These are phyloP conservation scores for Pleuronectes platessa DNA, from an alignment of 2,113 vertebrate genomes.

Conservation along the genomic window DNA sequence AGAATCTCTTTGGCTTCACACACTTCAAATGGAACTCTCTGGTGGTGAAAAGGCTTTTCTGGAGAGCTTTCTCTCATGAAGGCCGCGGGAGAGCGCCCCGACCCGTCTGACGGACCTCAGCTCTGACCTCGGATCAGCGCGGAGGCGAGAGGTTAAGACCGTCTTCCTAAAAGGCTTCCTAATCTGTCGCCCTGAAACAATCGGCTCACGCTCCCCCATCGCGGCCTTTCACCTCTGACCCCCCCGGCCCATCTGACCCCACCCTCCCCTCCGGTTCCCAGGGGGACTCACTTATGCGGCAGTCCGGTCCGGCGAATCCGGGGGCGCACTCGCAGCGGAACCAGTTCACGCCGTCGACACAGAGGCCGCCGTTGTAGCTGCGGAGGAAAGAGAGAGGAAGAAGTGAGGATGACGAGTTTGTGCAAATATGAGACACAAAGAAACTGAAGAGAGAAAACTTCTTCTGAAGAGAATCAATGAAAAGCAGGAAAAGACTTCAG, in stretches of 20 bases:
- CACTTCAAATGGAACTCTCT: neutral
- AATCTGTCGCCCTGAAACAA: constrained; percentile 57
- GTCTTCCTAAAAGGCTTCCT: constrained; percentile 65
- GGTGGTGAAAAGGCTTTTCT: constrained; percentile 39
- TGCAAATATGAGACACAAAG: neutral
- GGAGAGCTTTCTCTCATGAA: neutral
- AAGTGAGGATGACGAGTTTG: neutral
- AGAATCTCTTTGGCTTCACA: neutral
- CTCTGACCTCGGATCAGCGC: constrained; percentile 55
- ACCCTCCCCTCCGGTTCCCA: constrained; percentile 42
- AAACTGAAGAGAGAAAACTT: neutral
- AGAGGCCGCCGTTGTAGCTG: constrained; percentile 95
- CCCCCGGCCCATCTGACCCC: constrained; percentile 27
- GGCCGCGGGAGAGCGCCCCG: constrained; percentile 60
- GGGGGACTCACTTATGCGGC: constrained; percentile 93
- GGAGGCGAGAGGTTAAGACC: constrained; percentile 55
- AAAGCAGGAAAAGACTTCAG: too few species aligned
- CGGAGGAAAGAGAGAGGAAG: constrained; percentile 13
- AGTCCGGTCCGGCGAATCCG: constrained; percentile 95
- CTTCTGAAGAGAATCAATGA: too few species aligned
- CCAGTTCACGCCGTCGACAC: constrained; percentile 96
- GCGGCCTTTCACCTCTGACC: constrained; percentile 58
- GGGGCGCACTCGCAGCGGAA: constrained; percentile 94
- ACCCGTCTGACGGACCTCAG: constrained; percentile 42
- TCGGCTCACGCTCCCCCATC: constrained; percentile 32